These are phyloP conservation scores for Bovichtus diacanthus DNA, from an alignment of 2,797 vertebrate species.

Conservation along the genomic window DNA sequence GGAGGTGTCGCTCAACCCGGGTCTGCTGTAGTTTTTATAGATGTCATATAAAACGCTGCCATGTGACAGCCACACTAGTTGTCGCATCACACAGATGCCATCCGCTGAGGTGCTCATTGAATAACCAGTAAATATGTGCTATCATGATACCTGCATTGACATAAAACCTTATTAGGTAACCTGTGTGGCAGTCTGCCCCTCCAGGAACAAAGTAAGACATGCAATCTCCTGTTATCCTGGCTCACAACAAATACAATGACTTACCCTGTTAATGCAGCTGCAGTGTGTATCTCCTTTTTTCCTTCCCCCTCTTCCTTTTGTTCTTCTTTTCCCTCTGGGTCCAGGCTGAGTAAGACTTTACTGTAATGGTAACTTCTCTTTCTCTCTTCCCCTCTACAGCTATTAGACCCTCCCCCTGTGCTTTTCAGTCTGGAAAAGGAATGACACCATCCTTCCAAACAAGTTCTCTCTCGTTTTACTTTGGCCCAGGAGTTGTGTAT, in stretches of 20 bases:
- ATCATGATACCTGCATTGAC: background rate
- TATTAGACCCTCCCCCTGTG: slow-evolving; percentile 82
- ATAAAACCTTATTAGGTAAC: slow-evolving; percentile 68
- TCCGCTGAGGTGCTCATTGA: background rate
- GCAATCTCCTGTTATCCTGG: background rate
- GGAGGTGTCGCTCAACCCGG: background rate
- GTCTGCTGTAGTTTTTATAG: background rate
- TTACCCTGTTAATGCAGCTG: slow-evolving; percentile 59
- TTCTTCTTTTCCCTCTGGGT: slow-evolving; percentile 52
- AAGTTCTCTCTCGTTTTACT: slow-evolving; percentile 87
- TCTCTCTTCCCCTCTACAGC: slow-evolving; percentile 71
- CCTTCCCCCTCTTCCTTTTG: slow-evolving; percentile 53
- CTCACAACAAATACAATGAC: slow-evolving; percentile 23
- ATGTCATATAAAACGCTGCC: background rate
- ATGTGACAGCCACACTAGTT: background rate
- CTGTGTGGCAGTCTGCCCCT: slow-evolving; percentile 13
- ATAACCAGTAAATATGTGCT: slow-evolving; percentile 2
- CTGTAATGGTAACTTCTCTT: slow-evolving; percentile 74
- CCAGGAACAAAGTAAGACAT: background rate
- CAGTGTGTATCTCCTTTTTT: slow-evolving; percentile 41
- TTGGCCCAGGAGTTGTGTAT: slow-evolving; percentile 77
- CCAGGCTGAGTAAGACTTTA: slow-evolving; percentile 64
- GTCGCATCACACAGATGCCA: slow-evolving; percentile 5
- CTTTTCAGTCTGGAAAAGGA: slow-evolving; percentile 81
- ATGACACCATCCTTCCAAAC: slow-evolving; percentile 88